Evolutionary conservation across 2,797 vertebrate genomes (phyloP), one percentile per base, ranked within the genome.

Genomic region (Serranus cabrilla): DNA sequence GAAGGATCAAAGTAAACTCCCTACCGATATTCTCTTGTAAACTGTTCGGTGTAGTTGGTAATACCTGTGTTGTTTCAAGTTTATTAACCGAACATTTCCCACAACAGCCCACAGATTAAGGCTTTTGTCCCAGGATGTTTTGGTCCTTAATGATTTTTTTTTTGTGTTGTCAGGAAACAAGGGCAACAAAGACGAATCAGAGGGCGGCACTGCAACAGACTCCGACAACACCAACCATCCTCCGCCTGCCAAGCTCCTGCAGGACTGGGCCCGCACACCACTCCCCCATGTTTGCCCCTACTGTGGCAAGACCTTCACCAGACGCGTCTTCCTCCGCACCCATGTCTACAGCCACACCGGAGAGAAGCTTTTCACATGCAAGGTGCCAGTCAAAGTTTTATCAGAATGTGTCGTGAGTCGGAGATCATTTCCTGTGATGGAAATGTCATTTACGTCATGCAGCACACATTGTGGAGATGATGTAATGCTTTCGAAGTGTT

Each of bases 321-420:
- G 97, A 0, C 95, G 97, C 0, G 96, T 97, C 10, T 97, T 97
- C 42, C 95, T 99, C 14, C 96, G 97, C 1, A 96, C 96, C 17
- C 97, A 98, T 10, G 95, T 97, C 81, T 96, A 95, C 85, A 97
- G 96, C 5, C 97, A 98, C 93, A 98, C 97, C 0, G 96, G 96
- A n/a, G 96, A 97, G 78, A 96, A 97, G 80, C 96, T 97, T 21
- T 97, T 96, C 86, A 95, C 93, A 7, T 98, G 97, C 93, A 95
- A 95, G 60, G 91, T 93, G 93, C 82, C 75, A 49, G 11, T 83
- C 50, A 56, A n/a, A 60, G 56, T 47, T n/a, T 1, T 56, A 71
- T 86, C 62, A 81, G 17, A 66, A 62, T 40, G 12, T 71, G 55
- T 74, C 56, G 62, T 39, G 13, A 74, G 46, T 66, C 50, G 49